Evolutionary conservation across 1,140 invertebrate genomes (phyloP), one percentile per base, ranked within the genome.

Genomic region (Drosophila lowei): DNA sequence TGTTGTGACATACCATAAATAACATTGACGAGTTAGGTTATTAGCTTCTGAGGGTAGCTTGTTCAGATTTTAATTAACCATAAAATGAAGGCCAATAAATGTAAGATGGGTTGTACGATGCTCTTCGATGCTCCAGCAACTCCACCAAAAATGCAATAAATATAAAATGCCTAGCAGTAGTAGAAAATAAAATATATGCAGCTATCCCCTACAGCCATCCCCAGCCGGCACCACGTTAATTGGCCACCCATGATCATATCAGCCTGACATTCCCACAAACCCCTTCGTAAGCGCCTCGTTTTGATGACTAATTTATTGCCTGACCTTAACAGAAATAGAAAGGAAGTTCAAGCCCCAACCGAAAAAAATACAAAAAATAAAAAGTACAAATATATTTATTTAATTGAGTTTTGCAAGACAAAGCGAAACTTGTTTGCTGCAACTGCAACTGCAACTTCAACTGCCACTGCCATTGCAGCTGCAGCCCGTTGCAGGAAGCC

Each of bases 371-470:
- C 9, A 48, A 43, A 41, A 46, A 42, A 18, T 18, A 18, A 21
- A 28, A 55, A 65, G 42, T 48, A 47, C 46, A 46, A 52, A 59
- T 56, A 56, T 63, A 54, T 46, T 52, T 54, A 66, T 62, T 77
- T 77, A 80, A 80, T 80, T 77, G 76, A 64, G 79, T 72, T 73
- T 77, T 55, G 46, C 77, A 54, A 75, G 63, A 11, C 61, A 60
- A 75, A 54, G 58, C 46, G 44, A 66, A 77, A 66, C 66, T 67
- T 48, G 68, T 67, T 79, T 63, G 64, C 7, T 28, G 62, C 43
- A 28, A 55, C 48, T 61, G 50, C 65, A 46, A 64, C 50, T 56
- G 50, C 38, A 4, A 5, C 23, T 5, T 4, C 6, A 6, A 44
- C 7, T 44, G 43, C 6, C 13, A 44, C 13, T 34, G 30, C 30